Percentiles rank a stretch among this genome's conserved stretches.
These are phyloP conservation scores for Ormia ochracea DNA, from an alignment of 2,888 invertebrate genomes.

Conservation along the genomic window DNA sequence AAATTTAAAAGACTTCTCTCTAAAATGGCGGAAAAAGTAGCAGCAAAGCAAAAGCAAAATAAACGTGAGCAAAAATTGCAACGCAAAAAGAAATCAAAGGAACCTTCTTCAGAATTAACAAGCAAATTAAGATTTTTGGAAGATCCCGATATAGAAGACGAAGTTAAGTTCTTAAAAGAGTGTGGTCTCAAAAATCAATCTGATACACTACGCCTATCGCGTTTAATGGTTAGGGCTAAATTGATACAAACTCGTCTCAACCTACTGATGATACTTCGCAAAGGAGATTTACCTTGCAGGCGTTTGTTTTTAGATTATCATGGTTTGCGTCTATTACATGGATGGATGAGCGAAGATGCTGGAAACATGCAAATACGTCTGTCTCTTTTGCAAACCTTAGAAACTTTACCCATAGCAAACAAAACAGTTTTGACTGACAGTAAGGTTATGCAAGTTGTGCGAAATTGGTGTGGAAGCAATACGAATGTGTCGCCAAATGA, in stretches of 20 bases:
- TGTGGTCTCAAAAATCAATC: conserved; percentile 91
- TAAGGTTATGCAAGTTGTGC: conserved; percentile 89
- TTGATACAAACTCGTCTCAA: conserved; percentile 85
- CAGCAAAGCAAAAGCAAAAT: conserved; percentile 65
- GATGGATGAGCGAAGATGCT: conserved; percentile 89
- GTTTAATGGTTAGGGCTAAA: conserved; percentile 95
- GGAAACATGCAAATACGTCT: conserved; percentile 79
- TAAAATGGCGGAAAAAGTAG: conserved; percentile 64
- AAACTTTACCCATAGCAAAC: conserved; percentile 92
- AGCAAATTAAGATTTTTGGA: conserved; percentile 77
- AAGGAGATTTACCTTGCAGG: conserved; percentile 88
- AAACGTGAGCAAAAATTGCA: conserved; percentile 72
- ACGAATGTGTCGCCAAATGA: conserved; percentile 59
- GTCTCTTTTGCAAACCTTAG: conserved; percentile 87
- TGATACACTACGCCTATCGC: conserved; percentile 91
- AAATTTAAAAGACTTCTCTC: conserved; percentile 64
- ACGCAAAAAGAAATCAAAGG: conserved; percentile 60
- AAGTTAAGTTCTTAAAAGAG: conserved; percentile 86
- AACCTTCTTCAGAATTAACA: conserved; percentile 25
- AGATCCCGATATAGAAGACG: conserved; percentile 87
- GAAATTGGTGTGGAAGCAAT: conserved; percentile 84
- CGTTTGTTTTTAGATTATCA: conserved; percentile 95
- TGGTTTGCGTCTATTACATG: conserved; percentile 91
- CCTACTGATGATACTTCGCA: conserved; percentile 86
- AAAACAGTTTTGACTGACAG: conserved; percentile 95